Percentiles rank a stretch among this genome's conserved stretches.
These are phyloP conservation scores for Macrotrachela quadricornifera DNA, from an alignment of 1,140 invertebrate genomes.

Conservation along the genomic window DNA sequence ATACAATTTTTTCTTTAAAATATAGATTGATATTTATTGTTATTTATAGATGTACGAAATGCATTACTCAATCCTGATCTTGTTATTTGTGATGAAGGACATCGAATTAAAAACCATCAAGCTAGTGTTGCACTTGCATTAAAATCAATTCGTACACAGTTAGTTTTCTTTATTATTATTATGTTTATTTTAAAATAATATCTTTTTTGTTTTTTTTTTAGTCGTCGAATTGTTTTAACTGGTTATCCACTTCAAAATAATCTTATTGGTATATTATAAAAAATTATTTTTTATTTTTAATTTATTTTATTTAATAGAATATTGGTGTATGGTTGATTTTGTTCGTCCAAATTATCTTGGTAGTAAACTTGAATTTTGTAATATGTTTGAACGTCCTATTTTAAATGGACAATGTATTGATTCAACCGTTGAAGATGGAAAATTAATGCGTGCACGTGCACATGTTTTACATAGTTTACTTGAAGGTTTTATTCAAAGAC, in stretches of 20 bases:
- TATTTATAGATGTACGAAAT: conserved; percentile 47
- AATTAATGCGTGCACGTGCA: conserved; percentile 72
- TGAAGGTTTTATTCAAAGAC: conserved; percentile 58
- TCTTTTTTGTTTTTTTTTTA: neutral
- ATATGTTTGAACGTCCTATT: conserved; percentile 43
- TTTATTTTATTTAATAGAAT: conserved; percentile 37
- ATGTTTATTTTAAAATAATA: no score
- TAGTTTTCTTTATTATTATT: no score
- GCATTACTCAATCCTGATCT: conserved; percentile 67
- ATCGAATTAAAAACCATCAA: conserved; percentile 76
- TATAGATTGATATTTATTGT: no score
- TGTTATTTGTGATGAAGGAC: conserved; percentile 79
- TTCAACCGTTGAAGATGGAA: conserved; percentile 63
- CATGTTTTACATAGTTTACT: conserved; percentile 78
- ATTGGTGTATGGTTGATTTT: conserved; percentile 89
- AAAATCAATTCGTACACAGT: conserved; percentile 42
- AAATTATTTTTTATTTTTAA: no score
- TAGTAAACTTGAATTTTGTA: conserved; percentile 66
- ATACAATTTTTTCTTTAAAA: no score
- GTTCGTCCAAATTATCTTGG: conserved; percentile 79
- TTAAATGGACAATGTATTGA: conserved; percentile 80
- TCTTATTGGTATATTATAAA: no score
- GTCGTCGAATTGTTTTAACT: conserved; percentile 63
- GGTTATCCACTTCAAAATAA: conserved; percentile 84
- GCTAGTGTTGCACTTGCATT: conserved; percentile 57